A percentile compares a stretch with the other conserved stretches of the same genome.
These are phyloP conservation scores for Elephantulus edwardii DNA, from an alignment of 2,113 vertebrate genomes.

Conservation along the genomic window DNA sequence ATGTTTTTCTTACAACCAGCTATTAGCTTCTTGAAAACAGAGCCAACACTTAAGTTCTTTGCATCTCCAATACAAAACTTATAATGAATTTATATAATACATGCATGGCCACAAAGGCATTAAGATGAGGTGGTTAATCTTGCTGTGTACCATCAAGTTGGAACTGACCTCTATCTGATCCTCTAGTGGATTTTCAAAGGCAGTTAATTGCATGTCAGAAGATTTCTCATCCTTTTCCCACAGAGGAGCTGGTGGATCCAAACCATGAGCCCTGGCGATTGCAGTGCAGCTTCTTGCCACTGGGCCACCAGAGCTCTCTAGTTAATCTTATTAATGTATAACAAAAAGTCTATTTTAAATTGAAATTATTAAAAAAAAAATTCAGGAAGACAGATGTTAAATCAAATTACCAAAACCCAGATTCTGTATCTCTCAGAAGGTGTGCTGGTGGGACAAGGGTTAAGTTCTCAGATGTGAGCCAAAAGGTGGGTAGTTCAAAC, in stretches of 20 bases:
- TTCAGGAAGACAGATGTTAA: neutral
- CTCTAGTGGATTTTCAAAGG: too few species aligned
- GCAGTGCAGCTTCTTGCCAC: too few species aligned
- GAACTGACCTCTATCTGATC: too few species aligned
- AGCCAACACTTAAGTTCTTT: conserved; percentile 7
- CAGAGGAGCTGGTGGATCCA: too few species aligned
- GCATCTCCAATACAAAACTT: neutral
- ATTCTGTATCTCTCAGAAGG: neutral
- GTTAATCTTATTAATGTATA: too few species aligned
- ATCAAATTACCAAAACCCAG: conserved; percentile 23
- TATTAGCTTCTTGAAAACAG: conserved; percentile 7
- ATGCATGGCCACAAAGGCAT: conserved; percentile 7
- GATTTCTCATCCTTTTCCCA: too few species aligned
- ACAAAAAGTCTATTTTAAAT: too few species aligned
- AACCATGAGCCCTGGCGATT: too few species aligned
- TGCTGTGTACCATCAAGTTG: too few species aligned
- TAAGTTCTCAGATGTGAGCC: neutral
- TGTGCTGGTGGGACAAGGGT: neutral
- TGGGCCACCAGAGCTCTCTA: too few species aligned
- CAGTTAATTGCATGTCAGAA: too few species aligned
- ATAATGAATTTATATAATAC: conserved; percentile 47
- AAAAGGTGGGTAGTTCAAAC: neutral
- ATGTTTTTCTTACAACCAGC: neutral
- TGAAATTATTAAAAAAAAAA: neutral
- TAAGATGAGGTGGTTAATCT: neutral